Base-by-base conservation (phyloP, 2,797 vertebrate genomes). In the Eupleurogrammus muticus region DNA sequence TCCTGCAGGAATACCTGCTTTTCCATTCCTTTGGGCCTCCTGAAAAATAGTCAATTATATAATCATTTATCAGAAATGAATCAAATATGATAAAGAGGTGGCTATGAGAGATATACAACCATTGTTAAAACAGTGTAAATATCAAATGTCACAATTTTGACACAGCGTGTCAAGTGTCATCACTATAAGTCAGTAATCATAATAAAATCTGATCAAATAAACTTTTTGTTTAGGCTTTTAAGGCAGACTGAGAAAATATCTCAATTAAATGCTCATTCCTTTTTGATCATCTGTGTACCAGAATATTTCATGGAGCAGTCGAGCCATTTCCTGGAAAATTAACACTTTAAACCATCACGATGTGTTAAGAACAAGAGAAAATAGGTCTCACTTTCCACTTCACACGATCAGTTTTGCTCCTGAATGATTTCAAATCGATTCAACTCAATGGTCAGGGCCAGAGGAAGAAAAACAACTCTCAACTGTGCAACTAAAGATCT, bases 1-100 rank as follows among this genome's bases (percentile, higher is more conserved):
- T 83, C 94, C 90, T 56, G 91, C 81, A 59, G 93, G 85, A 60
- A 89, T 42, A 70, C 91, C 86, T 44, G 94, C 91, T 91, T 95
- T 96, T 73, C 94, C 81, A 61, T 95, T 96, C 84, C 92, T 93
- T 67, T 94, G 95, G 71, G 80, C 83, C 57, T 96, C 96, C 96
- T 97, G 89, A 66, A 81, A 93, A 77, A 44, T 2, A 66, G 34
- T 5, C 0, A 48, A 56, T 49, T 0, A 48, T 9, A 1, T 32
- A 49, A 51, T 61, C 24, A 77, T 38, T 51, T 0, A 53, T 52
- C 19, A 34, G 7, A 28, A 73, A 36, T 23, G 2, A 42, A 59
- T 3, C 0, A 55, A 62, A 66, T 5, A 52, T 10, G 23, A 32
- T 1, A 24, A 44, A 57, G 9, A 62, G 17, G 50, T 9, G 3